Conservation (phyloP, 2,888 invertebrate genomes). For the Ormyrus nitidulus region DNA sequence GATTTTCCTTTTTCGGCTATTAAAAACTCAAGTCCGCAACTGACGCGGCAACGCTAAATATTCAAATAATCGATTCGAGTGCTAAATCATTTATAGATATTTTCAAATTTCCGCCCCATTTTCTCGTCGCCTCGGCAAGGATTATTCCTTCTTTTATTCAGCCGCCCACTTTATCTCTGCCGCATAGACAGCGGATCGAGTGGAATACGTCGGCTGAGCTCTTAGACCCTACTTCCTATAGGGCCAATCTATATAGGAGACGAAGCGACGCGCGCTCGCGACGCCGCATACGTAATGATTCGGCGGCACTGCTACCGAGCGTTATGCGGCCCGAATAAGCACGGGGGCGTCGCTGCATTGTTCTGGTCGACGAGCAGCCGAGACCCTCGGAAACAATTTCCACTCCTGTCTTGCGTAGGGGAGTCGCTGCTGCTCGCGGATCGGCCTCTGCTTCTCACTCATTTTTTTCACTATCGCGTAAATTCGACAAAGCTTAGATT, state of each 20-base stretch:
- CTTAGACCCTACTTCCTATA: slow-evolving; percentile 25
- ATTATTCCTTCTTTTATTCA: not conserved
- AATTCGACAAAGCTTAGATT: too few relatives aligned
- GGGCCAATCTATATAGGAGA: slow-evolving; percentile 48
- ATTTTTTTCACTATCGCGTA: too few relatives aligned
- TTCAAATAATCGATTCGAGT: too few relatives aligned
- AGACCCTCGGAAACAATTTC: slow-evolving; percentile 33
- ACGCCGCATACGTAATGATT: slow-evolving; percentile 68
- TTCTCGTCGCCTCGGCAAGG: not conserved
- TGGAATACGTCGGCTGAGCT: slow-evolving; percentile 13
- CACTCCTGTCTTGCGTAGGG: not conserved
- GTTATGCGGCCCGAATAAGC: not conserved
- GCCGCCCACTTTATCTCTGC: not conserved
- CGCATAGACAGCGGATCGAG: slow-evolving; percentile 14
- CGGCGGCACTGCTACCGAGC: slow-evolving; percentile 29
- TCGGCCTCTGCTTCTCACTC: too few relatives aligned
- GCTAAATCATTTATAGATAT: too few relatives aligned
- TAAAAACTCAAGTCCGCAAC: too few relatives aligned
- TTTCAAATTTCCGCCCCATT: too few relatives aligned
- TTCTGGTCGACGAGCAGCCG: slow-evolving; percentile 29
- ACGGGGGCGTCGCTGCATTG: slow-evolving; percentile 39
- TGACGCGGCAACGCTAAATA: too few relatives aligned
- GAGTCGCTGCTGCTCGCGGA: too few relatives aligned
- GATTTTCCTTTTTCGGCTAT: too few relatives aligned
- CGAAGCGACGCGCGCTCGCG: slow-evolving; percentile 61